Conservation (phyloP, 2,888 invertebrate genomes). For the Diaphora mendica region DNA sequence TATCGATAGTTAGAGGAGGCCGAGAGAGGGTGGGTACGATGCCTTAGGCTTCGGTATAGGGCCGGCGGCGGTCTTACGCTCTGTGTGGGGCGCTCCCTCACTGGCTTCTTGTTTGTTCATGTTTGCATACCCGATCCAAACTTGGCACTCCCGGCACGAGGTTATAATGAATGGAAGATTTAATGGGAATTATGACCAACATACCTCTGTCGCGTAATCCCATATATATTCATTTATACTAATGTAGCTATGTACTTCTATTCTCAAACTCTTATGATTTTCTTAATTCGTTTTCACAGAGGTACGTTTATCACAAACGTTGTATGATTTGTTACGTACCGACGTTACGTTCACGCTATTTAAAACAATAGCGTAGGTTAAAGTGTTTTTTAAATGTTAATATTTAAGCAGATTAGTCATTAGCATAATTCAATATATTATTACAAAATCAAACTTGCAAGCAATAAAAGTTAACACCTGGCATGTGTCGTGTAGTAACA, state of each 20-base stretch:
- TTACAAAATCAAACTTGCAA: background rate
- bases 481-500: background rate
- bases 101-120: conserved; percentile 57
- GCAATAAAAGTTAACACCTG: background rate
- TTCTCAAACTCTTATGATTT: background rate
- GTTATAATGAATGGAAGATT: conserved; percentile 3
- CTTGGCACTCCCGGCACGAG: conserved; percentile 45
- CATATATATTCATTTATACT: background rate
- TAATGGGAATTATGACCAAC: background rate
- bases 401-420: background rate
- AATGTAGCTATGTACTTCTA: background rate
- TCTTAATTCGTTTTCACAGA: background rate
- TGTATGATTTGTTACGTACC: background rate
- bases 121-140: conserved; percentile 35
- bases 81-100: conserved; percentile 63
- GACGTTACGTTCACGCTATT: background rate
- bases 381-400: background rate
- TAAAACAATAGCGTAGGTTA: background rate
- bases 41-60: conserved; percentile 84
- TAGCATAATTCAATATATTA: background rate
- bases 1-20: conserved; percentile 10
- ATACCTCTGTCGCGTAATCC: background rate
- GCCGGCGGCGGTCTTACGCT: conserved; percentile 63
- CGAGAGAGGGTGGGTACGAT: conserved; percentile 60
- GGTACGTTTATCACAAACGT: background rate